Percentiles rank a stretch among this genome's conserved stretches.
phyloP scores from a whole-genome alignment of 2,113 vertebrate species.

The Urocolius indicus region DNA sequence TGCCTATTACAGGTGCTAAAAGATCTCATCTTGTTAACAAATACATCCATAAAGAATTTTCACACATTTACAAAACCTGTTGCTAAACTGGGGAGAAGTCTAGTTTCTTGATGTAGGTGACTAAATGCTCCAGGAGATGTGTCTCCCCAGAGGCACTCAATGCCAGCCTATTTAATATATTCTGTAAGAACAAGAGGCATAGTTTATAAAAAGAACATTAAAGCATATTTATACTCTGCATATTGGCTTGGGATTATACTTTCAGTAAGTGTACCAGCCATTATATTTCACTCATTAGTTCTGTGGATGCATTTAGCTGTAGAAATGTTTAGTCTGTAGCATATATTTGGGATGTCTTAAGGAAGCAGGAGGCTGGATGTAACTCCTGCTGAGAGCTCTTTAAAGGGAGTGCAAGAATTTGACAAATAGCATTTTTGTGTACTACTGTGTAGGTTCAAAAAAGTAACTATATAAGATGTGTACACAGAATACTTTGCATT shows the following conservation, averaged over 20 bases:
- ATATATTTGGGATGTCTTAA: neutral
- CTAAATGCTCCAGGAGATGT: conserved; percentile 11
- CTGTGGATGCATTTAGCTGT: neutral
- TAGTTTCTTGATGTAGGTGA: conserved; percentile 17
- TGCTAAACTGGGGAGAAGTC: neutral
- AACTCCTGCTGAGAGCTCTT: neutral
- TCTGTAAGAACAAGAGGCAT: conserved; percentile 2
- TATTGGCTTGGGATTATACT: neutral
- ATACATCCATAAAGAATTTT: conserved; percentile 51
- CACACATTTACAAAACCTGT: conserved; percentile 25
- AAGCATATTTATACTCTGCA: neutral
- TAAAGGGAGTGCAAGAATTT: neutral
- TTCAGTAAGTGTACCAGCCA: neutral
- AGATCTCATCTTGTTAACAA: conserved; percentile 35
- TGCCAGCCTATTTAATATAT: conserved; percentile 25
- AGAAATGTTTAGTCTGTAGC: neutral
- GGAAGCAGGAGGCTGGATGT: neutral
- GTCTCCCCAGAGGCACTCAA: neutral
- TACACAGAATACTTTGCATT: neutral
- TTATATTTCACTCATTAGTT: neutral
- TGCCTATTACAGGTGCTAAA: conserved; percentile 29
- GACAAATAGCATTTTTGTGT: neutral
- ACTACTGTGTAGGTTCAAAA: neutral
- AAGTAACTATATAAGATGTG: neutral
- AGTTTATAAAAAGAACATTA: conserved; percentile 28